phyloP scores from a whole-genome alignment of 1,140 invertebrate species.

The Penaeus chinensis region DNA sequence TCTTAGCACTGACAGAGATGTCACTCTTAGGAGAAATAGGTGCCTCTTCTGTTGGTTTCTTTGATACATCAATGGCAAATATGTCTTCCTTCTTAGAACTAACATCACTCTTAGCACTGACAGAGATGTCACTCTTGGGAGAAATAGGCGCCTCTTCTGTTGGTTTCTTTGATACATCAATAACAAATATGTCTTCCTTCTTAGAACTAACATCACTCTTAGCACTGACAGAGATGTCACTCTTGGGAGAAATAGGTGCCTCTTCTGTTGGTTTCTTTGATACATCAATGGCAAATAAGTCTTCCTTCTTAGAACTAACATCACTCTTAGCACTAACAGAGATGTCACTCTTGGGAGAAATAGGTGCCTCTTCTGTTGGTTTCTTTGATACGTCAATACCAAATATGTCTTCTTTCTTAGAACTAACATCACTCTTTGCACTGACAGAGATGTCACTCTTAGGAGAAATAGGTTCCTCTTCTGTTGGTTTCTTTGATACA shows the following conservation, averaged over 20 bases:
- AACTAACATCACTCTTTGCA: not conserved
- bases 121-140: constrained; percentile 19
- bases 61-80: not conserved
- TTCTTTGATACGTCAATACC: not conserved
- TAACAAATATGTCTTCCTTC: not conserved
- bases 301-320: not conserved
- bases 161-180: constrained; percentile 8
- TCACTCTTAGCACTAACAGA: not conserved
- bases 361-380: constrained; percentile 11
- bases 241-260: not conserved
- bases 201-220: constrained; percentile 25
- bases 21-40: too few relatives aligned
- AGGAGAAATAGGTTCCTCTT: not conserved
- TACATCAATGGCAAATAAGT: not conserved
- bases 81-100: constrained; percentile 6
- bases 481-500: not conserved
- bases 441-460: not conserved
- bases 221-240: constrained; percentile 24
- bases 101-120: constrained; percentile 39
- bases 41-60: not conserved
- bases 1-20: not conserved
- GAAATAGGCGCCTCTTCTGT: constrained; percentile 18
- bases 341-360: constrained; percentile 11
- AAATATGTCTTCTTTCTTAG: not conserved
- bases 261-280: not conserved